These are phyloP conservation scores for Embidobia sp. DNA, from an alignment of 2,888 invertebrate genomes.

Conservation along the genomic window DNA sequence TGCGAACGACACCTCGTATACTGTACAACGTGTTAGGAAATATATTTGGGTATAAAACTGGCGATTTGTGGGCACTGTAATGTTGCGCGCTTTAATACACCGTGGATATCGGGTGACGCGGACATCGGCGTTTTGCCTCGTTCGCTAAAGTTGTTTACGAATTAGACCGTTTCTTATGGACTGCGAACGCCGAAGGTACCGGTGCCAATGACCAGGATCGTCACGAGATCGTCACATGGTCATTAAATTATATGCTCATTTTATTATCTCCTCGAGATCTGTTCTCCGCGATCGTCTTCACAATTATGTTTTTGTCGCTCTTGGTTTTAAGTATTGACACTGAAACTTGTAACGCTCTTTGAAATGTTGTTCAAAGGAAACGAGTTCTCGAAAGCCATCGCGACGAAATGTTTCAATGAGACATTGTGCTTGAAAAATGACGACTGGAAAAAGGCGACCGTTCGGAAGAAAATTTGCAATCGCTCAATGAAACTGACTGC, in stretches of 20 bases:
- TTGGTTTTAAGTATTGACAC: slow-evolving; percentile 4
- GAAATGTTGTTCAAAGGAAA: background rate
- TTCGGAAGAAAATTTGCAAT: slow-evolving; percentile 9
- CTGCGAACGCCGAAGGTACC: slow-evolving; percentile 15
- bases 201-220: slow-evolving; percentile 41
- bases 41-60: slow-evolving; percentile 11
- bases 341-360: background rate
- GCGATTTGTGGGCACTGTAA: slow-evolving; percentile 8
- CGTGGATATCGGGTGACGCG: too few relatives aligned
- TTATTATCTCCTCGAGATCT: slow-evolving; percentile 57
- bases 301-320: slow-evolving; percentile 29
- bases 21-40: slow-evolving; percentile 17
- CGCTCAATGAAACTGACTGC: slow-evolving; percentile 11
- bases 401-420: too few relatives aligned
- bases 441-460: too few relatives aligned
- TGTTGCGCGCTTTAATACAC: slow-evolving; percentile 3
- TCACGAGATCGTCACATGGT: slow-evolving; percentile 24
- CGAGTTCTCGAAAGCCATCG: too few relatives aligned
- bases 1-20: slow-evolving; percentile 6
- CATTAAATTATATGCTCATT: slow-evolving; percentile 60
- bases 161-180: slow-evolving; percentile 36
- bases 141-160: slow-evolving; percentile 19
- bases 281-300: slow-evolving; percentile 18
- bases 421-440: background rate
- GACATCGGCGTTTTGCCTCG: too few relatives aligned